Percentiles rank a stretch among this genome's conserved stretches.
Evolutionary conservation across 2,797 vertebrate species (phyloP).

Genomic region (Myripristis murdjan): DNA sequence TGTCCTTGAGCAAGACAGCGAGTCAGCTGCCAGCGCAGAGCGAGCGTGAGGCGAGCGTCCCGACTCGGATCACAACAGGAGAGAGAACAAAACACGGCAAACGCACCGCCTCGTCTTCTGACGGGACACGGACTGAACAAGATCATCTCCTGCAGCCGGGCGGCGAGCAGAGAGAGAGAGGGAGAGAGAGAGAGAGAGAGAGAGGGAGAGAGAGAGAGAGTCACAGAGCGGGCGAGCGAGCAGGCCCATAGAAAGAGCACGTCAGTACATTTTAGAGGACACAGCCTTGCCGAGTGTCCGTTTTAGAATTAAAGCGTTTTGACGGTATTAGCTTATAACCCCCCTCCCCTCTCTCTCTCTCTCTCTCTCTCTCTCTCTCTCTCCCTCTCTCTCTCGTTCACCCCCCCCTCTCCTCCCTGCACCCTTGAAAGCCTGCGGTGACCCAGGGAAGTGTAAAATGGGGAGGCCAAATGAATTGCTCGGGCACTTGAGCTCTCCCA

Average conservation of each 20-base stretch:
- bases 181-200: neutral
- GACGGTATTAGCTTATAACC: slow-evolving; percentile 72
- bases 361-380: neutral
- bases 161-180: slow-evolving; percentile 28
- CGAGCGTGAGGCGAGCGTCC: no score
- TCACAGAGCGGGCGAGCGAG: slow-evolving; percentile 1
- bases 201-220: neutral
- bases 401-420: slow-evolving; percentile 42
- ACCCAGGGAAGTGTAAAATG: slow-evolving; percentile 83
- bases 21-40: no score
- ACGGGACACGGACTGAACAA: no score
- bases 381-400: neutral
- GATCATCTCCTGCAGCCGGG: no score
- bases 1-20: no score
- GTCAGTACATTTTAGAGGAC: slow-evolving; percentile 77
- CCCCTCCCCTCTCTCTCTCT: slow-evolving; percentile 7
- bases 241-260: slow-evolving; percentile 59
- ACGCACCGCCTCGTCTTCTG: no score
- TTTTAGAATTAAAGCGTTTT: slow-evolving; percentile 74
- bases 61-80: no score
- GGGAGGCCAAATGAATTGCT: slow-evolving; percentile 84
- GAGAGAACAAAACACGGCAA: no score
- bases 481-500: slow-evolving; percentile 80
- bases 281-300: slow-evolving; percentile 58
- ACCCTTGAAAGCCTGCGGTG: slow-evolving; percentile 85